phyloP scores from a whole-genome alignment of 2,888 invertebrate genomes.

The Disparrhopalites patrizii region DNA sequence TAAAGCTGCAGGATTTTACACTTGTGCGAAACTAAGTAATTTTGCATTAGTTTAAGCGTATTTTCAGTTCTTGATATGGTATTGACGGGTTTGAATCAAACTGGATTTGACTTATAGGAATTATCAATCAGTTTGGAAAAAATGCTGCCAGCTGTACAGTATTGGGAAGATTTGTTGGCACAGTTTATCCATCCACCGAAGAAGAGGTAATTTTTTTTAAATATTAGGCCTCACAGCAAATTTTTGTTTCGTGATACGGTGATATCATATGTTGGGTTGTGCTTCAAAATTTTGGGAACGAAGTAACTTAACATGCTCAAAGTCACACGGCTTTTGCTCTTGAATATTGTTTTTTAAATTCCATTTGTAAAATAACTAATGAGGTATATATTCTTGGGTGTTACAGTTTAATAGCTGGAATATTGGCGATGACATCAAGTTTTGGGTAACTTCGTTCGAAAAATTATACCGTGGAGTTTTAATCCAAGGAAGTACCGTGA shows the following conservation, averaged over 20 bases:
- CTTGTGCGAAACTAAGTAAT: too few relatives aligned
- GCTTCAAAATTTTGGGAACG: too few relatives aligned
- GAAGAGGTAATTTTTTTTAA: background rate
- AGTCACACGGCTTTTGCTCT: too few relatives aligned
- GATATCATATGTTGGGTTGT: too few relatives aligned
- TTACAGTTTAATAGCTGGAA: conserved; percentile 22
- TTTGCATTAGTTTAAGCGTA: background rate
- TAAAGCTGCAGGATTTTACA: too few relatives aligned
- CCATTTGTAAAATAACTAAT: too few relatives aligned
- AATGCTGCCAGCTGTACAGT: conserved; percentile 11
- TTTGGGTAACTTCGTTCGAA: conserved; percentile 13
- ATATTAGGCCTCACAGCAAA: too few relatives aligned
- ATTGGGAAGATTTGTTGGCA: conserved; percentile 11
- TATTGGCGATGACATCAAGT: background rate
- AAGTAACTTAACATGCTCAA: too few relatives aligned
- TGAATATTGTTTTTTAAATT: too few relatives aligned
- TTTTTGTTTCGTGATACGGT: too few relatives aligned
- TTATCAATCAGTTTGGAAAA: background rate
- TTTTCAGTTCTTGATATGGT: background rate
- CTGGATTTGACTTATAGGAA: conserved; percentile 7
- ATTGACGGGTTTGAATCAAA: background rate
- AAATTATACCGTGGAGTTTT: conserved; percentile 10
- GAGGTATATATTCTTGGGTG: too few relatives aligned
- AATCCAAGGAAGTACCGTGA: conserved; percentile 6
- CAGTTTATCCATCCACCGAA: background rate